A percentile compares a stretch with the other conserved stretches of the same genome.
Conservation (phyloP, 2,113 vertebrate species). For the Galeopterus variegatus region DNA sequence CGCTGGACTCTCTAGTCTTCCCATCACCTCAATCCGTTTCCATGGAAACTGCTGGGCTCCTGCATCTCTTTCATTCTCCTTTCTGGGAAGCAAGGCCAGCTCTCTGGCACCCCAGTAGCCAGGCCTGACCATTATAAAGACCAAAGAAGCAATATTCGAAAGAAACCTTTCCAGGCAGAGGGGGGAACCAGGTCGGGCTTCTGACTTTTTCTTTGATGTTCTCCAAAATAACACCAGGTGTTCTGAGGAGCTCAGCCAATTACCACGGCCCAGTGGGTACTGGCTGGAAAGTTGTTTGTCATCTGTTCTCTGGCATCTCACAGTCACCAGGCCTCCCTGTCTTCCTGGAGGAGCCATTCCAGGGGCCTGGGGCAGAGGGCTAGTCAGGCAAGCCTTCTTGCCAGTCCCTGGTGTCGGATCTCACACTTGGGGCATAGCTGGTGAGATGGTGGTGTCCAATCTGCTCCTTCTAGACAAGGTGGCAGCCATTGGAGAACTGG, state of each 20-base stretch:
- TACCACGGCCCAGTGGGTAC: background rate
- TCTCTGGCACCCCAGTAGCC: constrained; percentile 41
- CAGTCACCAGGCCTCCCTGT: background rate
- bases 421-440: background rate
- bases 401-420: background rate
- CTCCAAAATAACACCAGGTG: constrained; percentile 67
- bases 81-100: constrained; percentile 75
- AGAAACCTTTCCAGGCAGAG: constrained; percentile 63
- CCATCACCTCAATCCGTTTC: constrained; percentile 66
- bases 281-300: constrained; percentile 38
- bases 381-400: background rate
- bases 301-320: background rate
- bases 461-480: background rate
- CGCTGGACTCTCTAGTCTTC: constrained; percentile 57
- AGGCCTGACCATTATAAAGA: constrained; percentile 75
- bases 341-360: background rate
- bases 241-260: constrained; percentile 56
- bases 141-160: constrained; percentile 65
- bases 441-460: background rate
- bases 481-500: background rate
- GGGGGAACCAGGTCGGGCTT: background rate
- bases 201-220: constrained; percentile 66
- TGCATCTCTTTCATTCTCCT: constrained; percentile 75
- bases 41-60: constrained; percentile 83
- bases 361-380: background rate